These are phyloP conservation scores for Phylloscopus trochiloides DNA, from an alignment of 2,113 vertebrate species.

Conservation along the genomic window DNA sequence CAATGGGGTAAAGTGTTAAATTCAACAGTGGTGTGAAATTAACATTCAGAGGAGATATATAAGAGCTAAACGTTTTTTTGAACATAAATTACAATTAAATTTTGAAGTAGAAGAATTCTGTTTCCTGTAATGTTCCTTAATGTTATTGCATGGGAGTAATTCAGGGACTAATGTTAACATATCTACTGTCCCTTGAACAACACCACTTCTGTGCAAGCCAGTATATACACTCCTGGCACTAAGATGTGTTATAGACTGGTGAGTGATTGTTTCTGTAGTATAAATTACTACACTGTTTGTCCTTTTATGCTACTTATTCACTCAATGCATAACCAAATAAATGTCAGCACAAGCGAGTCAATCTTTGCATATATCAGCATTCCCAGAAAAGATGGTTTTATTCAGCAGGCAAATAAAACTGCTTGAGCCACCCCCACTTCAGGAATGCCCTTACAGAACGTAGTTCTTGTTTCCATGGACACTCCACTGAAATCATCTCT, in stretches of 20 bases:
- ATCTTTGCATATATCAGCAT: not conserved
- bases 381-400: not conserved
- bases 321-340: not conserved
- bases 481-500: not conserved
- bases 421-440: not conserved
- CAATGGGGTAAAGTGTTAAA: not conserved
- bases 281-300: not conserved
- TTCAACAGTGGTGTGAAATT: not conserved
- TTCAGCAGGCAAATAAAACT: not conserved
- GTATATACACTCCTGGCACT: not conserved
- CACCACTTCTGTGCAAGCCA: not conserved
- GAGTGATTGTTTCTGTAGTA: not conserved
- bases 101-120: not conserved
- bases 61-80: not conserved
- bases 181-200: not conserved
- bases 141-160: not conserved
- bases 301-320: not conserved
- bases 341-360: not conserved
- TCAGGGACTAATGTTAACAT: not conserved
- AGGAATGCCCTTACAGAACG: not conserved
- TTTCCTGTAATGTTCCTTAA: not conserved
- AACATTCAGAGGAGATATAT: not conserved
- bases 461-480: constrained; percentile 32
- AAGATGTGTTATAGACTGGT: not conserved
- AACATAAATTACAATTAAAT: not conserved